Base-by-base conservation (phyloP, 2,113 vertebrate genomes). In the Rhabdornis inornatus region DNA sequence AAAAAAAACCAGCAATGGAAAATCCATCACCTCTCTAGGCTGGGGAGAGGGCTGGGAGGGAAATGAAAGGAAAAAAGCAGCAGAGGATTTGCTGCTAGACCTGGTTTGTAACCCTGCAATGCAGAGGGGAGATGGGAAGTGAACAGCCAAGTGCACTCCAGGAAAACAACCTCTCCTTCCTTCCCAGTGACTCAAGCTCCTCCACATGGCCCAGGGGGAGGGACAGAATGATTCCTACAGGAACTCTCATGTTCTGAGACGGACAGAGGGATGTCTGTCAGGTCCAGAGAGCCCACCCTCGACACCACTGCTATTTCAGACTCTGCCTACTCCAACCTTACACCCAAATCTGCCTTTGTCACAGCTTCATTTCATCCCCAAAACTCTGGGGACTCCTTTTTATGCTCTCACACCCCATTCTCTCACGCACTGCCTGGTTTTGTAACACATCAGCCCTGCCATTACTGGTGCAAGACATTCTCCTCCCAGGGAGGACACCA, bases 391-490 rank as follows among this genome's bases (percentile, higher is more conserved):
- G 19, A 61, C 5, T 50, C 40, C 13, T 87, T 61, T 71, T 37
- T 2, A 11, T 1, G 0, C 12, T 61, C 40, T 49, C 15, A 16
- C 4, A 25, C 16, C 31, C 39, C 5, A 3, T 37, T 11, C n/a
- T 74, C 28, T 31, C 37, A 22, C 13, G 28, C 66, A 55, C 8
- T 37, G 42, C 16, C 44, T 42, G 35, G 30, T 68, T 79, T 35
- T 31, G 44, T 13, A 49, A 60, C 63, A 47, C 68, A 75, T 12
- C 30, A 83, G 47, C 33, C 22, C 76, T 77, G 37, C 28, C 45
- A 25, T 3, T 39, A 33, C 6, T 28, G 37, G 15, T 59, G 30
- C 18, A 35, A 59, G 78, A 20, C 52, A 6, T 20, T 39, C 23
- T 44, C 33, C 42, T 50, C 23, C 8, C 56, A 45, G 25, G 14